Evolutionary conservation across 2,113 vertebrate species (phyloP), one percentile per base, ranked within the genome.

Genomic region (Limanda limanda): DNA sequence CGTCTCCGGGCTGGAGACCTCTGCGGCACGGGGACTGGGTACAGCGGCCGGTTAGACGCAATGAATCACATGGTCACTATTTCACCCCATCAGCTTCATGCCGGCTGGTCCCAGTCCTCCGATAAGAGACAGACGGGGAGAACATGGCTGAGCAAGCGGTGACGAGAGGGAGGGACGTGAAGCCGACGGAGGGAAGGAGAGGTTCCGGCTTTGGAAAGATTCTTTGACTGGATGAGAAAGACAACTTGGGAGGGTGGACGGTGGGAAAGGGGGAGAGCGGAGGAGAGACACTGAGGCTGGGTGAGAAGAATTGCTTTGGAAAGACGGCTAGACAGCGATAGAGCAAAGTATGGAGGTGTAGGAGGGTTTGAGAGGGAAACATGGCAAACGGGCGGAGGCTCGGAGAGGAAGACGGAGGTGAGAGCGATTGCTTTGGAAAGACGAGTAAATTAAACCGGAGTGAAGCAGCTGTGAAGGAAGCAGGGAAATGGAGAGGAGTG

Each of bases 1-100:
- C 81, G 54, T 88, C 67, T 78, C 79, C 48, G 61, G 62, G 70
- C 70, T 69, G 68, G 51, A 78, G 77, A 83, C 76, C 81, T 75
- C 52, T 47, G 45, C 15, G 45, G 15, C 45, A 62, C 13, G 1
- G 71, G 3, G 71, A 23, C 61, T 12, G 11, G 11, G 74, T n/a
- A n/a, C n/a, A 67, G 58, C 8, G 35, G n/a, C n/a, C n/a, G n/a
- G n/a, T n/a, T n/a, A n/a, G n/a, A 71, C 0, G 5, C 18, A 42
- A 86, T 89, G 78, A 89, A 87, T 89, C 69, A 51, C 78, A 54
- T 63, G 76, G 76, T 4, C 40, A 0, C 3, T 20, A 57, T 75
- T 78, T 82, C 83, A 71, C 77, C 77, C 74, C 77, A 21, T 68
- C 81, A 25, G 45, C 81, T 69, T 66, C 10, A 9, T 14, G 47